Conservation (phyloP, 2,113 vertebrate genomes). For the Lasiurus cinereus region DNA sequence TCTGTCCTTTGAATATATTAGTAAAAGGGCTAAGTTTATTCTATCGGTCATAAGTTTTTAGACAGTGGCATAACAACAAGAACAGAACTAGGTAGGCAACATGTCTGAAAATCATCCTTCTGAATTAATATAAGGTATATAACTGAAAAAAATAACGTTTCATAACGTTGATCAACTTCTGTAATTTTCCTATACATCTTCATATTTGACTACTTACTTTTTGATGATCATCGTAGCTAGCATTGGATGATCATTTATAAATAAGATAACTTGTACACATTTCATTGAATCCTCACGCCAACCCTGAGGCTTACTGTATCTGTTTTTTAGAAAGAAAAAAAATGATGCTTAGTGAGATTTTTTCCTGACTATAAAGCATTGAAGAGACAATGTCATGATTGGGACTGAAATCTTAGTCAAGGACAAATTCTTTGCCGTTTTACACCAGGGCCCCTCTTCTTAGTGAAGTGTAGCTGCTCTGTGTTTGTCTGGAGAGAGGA, state of each 20-base stretch:
- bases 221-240: conserved; percentile 31
- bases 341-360: neutral
- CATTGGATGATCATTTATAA: conserved; percentile 23
- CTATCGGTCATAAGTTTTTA: neutral
- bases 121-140: neutral
- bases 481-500: neutral
- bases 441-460: neutral
- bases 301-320: neutral
- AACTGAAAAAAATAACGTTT: neutral
- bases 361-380: neutral
- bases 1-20: neutral
- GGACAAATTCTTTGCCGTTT: neutral
- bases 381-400: neutral
- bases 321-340: neutral
- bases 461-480: neutral
- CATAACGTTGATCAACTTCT: neutral
- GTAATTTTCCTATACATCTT: neutral
- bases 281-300: conserved; percentile 18
- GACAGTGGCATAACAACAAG: neutral
- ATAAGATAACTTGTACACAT: neutral
- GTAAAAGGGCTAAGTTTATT: conserved; percentile 1
- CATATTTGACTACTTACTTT: conserved; percentile 23
- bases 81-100: neutral
- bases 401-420: neutral
- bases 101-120: conserved; percentile 20